Evolutionary conservation across 2,797 vertebrate genomes (phyloP), one percentile per base, ranked within the genome.

Genomic region (Oryzias sinensis): DNA sequence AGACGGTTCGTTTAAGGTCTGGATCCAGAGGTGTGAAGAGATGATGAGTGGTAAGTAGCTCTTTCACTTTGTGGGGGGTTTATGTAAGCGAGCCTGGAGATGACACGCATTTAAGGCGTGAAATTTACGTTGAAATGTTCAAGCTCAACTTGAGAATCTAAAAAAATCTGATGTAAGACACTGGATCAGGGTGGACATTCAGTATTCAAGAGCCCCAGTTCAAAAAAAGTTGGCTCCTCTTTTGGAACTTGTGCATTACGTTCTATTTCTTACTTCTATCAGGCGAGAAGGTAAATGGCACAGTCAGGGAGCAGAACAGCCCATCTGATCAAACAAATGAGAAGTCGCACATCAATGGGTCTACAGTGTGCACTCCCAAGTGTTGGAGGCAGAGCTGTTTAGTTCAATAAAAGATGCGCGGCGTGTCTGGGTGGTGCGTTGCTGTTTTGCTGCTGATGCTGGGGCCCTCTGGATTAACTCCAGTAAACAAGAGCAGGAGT

Each of bases 1-100:
- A 53, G 90, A 92, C 76, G 77, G 88, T 72, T 82, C 87, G 6
- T 97, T 96, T 86, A 82, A 89, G 72, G 48, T 88, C 67, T 99
- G 97, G 97, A 94, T 97, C 77, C 90, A 92, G 79, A 92, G 78
- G 29, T 98, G 96, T 84, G 92, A 96, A 71, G 95, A 96, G 81
- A 90, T 81, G 63, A 85, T 95, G 81, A 89, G 73, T 0, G 84
- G 97, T 98, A 88, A 94, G 95, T 86, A 37, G 8, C 48, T 22
- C 43, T 9, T 24, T 51, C 1, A 4, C 25, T 43, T 46, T 5
- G 44, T 2, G 20, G 0, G 9, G 9, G 33, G 9, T 11, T 37
- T 37, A 37, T 37, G 33, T 13, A 11, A 11, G 33, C 33, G 9
- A 37, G 33, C 33, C 9, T 37, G 9, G 9, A 13, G 33, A 37